Conservation (phyloP, 2,797 vertebrate species). For the Scarus forsteni region DNA sequence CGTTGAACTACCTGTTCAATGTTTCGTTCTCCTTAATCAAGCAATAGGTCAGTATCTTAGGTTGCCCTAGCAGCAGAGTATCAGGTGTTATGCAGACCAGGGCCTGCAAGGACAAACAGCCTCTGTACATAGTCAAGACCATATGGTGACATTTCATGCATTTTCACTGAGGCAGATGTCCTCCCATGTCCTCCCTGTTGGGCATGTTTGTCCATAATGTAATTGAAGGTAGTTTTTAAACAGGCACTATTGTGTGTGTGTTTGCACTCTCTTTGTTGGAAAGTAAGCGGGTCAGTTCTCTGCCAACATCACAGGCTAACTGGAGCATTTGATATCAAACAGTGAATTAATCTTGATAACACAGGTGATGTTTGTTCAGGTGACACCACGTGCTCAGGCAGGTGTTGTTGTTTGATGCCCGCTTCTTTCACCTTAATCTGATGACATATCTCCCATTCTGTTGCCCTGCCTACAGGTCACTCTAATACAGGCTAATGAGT, state of each 20-base stretch:
- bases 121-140: slow-evolving; percentile 73
- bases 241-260: slow-evolving; percentile 65
- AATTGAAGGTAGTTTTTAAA: slow-evolving; percentile 55
- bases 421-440: slow-evolving; percentile 28
- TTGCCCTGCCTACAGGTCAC: slow-evolving; percentile 81
- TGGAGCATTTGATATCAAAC: slow-evolving; percentile 63
- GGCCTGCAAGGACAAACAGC: slow-evolving; percentile 73
- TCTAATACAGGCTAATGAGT: slow-evolving; percentile 85
- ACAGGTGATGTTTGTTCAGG: slow-evolving; percentile 57
- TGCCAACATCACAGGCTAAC: slow-evolving; percentile 34
- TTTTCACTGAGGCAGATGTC: slow-evolving; percentile 69
- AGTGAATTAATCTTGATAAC: slow-evolving; percentile 42
- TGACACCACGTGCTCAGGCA: slow-evolving; percentile 11
- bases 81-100: slow-evolving; percentile 79
- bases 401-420: slow-evolving; percentile 29
- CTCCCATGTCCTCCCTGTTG: slow-evolving; percentile 47
- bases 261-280: slow-evolving; percentile 69
- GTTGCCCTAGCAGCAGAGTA: slow-evolving; percentile 86
- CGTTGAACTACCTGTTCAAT: slow-evolving; percentile 50
- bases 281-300: slow-evolving; percentile 49
- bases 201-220: slow-evolving; percentile 64
- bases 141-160: slow-evolving; percentile 84
- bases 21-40: slow-evolving; percentile 63
- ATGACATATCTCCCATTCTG: slow-evolving; percentile 24
- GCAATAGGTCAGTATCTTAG: slow-evolving; percentile 63